These are phyloP conservation scores for Struthidea cinerea DNA, from an alignment of 2,113 vertebrate species.

Conservation along the genomic window DNA sequence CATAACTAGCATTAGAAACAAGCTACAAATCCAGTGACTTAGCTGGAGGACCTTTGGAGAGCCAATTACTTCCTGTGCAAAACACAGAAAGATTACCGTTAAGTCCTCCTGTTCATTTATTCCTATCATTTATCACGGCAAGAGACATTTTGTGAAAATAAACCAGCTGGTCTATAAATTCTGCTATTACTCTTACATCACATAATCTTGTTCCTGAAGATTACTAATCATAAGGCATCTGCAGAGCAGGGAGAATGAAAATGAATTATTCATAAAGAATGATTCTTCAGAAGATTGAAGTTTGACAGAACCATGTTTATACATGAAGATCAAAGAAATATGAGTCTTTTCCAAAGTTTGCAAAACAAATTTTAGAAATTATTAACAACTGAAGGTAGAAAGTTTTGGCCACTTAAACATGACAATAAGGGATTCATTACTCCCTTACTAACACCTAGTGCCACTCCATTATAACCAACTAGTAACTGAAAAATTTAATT, in stretches of 20 bases:
- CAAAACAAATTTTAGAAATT: background rate
- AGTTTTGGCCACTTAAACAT: background rate
- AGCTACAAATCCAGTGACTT: conserved; percentile 38
- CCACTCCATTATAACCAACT: background rate
- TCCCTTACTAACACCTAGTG: background rate
- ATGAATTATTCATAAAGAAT: background rate
- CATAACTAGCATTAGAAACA: background rate
- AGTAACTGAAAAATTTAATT: background rate
- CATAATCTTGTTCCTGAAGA: background rate
- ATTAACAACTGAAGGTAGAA: background rate
- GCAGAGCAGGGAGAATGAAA: background rate
- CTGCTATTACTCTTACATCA: background rate
- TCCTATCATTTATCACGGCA: background rate
- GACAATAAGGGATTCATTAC: background rate
- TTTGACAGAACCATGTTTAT: background rate
- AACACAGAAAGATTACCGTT: background rate
- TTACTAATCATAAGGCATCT: background rate
- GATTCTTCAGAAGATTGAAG: background rate
- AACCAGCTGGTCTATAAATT: background rate
- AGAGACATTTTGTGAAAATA: background rate
- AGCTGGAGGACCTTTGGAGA: background rate
- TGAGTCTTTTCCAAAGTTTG: background rate
- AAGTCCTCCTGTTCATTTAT: background rate
- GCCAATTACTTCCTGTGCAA: background rate
- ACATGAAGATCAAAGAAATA: background rate